Evolutionary conservation across 2,113 vertebrate species (phyloP), one percentile per base, ranked within the genome.

Genomic region (Peromyscus polionotus): DNA sequence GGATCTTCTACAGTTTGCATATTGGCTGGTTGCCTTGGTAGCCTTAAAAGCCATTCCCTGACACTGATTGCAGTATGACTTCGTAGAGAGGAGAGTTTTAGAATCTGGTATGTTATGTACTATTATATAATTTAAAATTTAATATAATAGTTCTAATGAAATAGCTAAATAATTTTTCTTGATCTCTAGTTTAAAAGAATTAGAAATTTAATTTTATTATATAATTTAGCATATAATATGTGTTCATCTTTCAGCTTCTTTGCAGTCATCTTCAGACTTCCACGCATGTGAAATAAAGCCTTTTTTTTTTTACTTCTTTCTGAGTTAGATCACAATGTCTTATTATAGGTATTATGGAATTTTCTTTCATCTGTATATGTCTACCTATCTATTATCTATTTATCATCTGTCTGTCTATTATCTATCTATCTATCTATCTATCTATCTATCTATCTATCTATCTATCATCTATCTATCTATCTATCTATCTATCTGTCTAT

Each of bases 121-220:
- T 72, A 48, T 42, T 68, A 48, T 51, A 7, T 39, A 63, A 39
- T 81, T 22, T 57, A 83, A 70, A 67, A 67, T 54, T 93, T 94
- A 81, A 93, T 57, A 73, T 45, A 57, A 75, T 86, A 93, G 31
- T 17, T 1, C 26, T 90, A 96, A 95, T 59, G n/a, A 96, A 96
- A 93, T 67, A 65, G 11, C 9, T 80, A 89, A 31, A 59, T 75
- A 90, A 73, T 12, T 77, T 92, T 97, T 42, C n/a, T 85, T 95
- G 57, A 26, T 91, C 26, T 5, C 17, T 65, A 88, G 3, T 54
- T 76, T 65, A 48, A 89, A 42, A 33, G 68, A 86, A 86, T 75
- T 79, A 54, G 88, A 88, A 93, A 87, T 28, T 63, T 7, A 28
- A 42, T 10, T 63, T 84, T 61, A 83, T 83, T 79, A 65, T 4